phyloP scores from a whole-genome alignment of 2,797 vertebrate genomes.

The Melanotaenia pygmaea region DNA sequence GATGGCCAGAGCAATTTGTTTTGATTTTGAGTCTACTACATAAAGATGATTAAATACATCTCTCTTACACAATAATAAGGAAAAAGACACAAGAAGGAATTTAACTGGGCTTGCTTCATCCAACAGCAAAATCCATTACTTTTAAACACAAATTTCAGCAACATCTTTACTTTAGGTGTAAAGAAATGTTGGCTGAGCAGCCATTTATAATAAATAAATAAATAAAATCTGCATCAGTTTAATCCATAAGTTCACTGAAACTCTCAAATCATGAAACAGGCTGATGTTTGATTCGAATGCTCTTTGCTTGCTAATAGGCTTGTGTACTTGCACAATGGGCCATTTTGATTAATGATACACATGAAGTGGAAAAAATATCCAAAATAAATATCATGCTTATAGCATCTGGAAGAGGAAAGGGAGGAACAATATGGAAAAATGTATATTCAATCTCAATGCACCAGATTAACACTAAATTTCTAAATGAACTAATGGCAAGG shows the following conservation, averaged over 20 bases:
- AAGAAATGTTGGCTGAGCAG: neutral
- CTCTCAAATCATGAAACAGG: neutral
- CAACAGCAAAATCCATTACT: neutral
- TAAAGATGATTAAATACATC: constrained; percentile 1
- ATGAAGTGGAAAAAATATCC: neutral
- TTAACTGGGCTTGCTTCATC: neutral
- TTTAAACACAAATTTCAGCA: neutral
- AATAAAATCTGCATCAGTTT: neutral
- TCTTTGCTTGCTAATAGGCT: constrained; percentile 3
- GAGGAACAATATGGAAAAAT: neutral
- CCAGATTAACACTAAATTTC: neutral
- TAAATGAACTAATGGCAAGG: neutral
- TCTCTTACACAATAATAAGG: neutral
- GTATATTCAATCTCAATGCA: neutral
- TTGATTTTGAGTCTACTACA: neutral
- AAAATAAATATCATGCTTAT: neutral
- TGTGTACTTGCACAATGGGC: constrained; percentile 7
- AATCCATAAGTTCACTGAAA: neutral
- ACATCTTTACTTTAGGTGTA: neutral
- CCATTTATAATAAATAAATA: neutral
- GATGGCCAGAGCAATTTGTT: neutral
- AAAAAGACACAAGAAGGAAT: neutral
- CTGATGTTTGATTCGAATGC: constrained; percentile 12
- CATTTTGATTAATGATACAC: constrained; percentile 11
- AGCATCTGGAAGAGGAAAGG: neutral